phyloP scores from a whole-genome alignment of 2,888 invertebrate genomes.

The Diaprepes abbreviatus region DNA sequence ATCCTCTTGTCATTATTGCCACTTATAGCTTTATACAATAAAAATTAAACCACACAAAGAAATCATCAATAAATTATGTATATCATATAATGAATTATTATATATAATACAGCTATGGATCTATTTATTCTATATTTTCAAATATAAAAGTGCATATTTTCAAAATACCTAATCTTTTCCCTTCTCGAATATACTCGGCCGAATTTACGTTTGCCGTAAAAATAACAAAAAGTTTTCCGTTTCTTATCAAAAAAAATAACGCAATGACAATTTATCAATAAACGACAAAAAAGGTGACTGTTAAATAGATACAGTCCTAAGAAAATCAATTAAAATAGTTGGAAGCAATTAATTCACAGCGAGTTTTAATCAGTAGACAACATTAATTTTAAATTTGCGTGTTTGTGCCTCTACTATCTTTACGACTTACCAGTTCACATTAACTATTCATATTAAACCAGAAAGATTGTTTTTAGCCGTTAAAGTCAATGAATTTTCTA shows the following conservation, averaged over 20 bases:
- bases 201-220: no score
- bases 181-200: no score
- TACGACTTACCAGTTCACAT: conserved; percentile 38
- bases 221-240: neutral
- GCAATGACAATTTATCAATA: conserved; percentile 30
- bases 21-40: no score
- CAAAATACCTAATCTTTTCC: no score
- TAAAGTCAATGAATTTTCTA: conserved; percentile 11
- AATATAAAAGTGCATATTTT: no score
- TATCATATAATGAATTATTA: no score
- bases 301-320: conserved; percentile 32
- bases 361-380: conserved; percentile 47
- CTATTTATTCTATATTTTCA: no score
- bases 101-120: no score
- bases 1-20: no score
- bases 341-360: conserved; percentile 45
- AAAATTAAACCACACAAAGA: no score
- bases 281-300: conserved; percentile 30
- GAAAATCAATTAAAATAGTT: conserved; percentile 49
- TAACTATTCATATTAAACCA: conserved; percentile 30
- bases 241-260: conserved; percentile 7
- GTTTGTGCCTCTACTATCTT: conserved; percentile 44
- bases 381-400: conserved; percentile 50
- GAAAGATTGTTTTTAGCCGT: conserved; percentile 14
- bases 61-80: no score